Evolutionary conservation across 1,140 invertebrate species (phyloP), one percentile per base, ranked within the genome.

Genomic region (Drosophila obscura): DNA sequence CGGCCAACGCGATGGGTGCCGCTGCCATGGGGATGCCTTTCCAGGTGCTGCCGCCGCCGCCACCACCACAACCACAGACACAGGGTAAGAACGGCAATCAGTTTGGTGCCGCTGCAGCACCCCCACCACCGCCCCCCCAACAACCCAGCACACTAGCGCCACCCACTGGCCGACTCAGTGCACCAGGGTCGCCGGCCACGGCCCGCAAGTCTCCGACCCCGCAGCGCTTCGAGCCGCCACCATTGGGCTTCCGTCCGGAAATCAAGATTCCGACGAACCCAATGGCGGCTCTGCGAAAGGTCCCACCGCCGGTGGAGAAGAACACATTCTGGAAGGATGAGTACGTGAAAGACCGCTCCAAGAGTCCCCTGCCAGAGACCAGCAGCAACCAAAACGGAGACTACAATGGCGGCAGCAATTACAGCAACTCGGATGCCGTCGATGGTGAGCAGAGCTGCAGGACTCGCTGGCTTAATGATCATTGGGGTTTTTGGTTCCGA

Each of bases 251-350:
- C 68, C 92, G 94, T 53, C 94, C 94, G 22, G 94, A 95, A 91
- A 95, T 95, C 75, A 95, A 95, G 9, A 95, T 95, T 35, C 94
- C 94, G 7, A 92, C 94, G 50, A 95, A 95, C 90, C 94, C 94
- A 3, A 95, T 95, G 85, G 93, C 92, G 0, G 77, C 92, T 58
- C 82, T 93, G 58, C 89, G 91, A 48, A 93, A 93, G 80, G 93
- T 93, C 16, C 91, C 92, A 49, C 92, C 92, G 28, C 93, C 92
- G 0, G 85, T 91, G 53, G 91, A 91, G 64, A 93, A 92, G 72
- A 91, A 92, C 55, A 82, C 75, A 52, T 92, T 91, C 80, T 92
- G 91, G 91, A 90, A 90, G 75, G 91, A 92, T 63, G 91, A 92
- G 72, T 92, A 92, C 56, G 53, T 71, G 55, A 90, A 91, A 65